Evolutionary conservation across 1,140 invertebrate genomes (phyloP).

Genomic region (Apis dorsata): DNA sequence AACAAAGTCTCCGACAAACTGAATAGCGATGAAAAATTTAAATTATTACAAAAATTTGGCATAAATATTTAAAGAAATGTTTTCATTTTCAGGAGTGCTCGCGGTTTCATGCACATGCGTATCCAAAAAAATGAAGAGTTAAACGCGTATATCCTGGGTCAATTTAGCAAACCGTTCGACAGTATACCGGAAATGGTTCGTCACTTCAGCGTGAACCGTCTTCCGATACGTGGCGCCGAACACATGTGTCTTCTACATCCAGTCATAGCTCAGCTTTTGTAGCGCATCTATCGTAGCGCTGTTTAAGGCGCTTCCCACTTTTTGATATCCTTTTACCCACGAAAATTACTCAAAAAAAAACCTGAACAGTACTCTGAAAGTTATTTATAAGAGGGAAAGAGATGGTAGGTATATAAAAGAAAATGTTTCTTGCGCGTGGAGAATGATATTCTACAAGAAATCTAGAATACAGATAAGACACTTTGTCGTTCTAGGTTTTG

Average conservation of each 20-base stretch:
- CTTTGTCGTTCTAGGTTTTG: neutral
- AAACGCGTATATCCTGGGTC: conserved; percentile 91
- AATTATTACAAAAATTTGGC: too few relatives aligned
- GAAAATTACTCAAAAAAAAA: neutral
- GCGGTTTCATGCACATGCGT: conserved; percentile 97
- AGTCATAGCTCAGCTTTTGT: conserved; percentile 91
- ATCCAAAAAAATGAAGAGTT: conserved; percentile 88
- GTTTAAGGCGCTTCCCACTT: conserved; percentile 73
- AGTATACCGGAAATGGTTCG: conserved; percentile 95
- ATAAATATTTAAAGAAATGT: neutral
- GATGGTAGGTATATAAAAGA: neutral
- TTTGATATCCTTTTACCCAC: conserved; percentile 61
- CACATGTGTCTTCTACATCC: conserved; percentile 96
- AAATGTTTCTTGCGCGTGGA: neutral
- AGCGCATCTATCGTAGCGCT: conserved; percentile 78
- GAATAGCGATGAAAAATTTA: too few relatives aligned
- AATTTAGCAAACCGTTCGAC: conserved; percentile 94
- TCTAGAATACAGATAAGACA: neutral
- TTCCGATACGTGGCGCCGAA: conserved; percentile 96
- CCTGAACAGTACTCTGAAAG: conserved; percentile 6
- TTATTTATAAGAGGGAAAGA: conserved; percentile 25
- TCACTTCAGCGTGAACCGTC: conserved; percentile 94
- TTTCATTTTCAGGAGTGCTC: conserved; percentile 87
- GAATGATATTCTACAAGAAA: neutral
- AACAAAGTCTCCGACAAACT: too few relatives aligned